Evolutionary conservation across 2,113 vertebrate species (phyloP).

Genomic region (Callipepla californica): DNA sequence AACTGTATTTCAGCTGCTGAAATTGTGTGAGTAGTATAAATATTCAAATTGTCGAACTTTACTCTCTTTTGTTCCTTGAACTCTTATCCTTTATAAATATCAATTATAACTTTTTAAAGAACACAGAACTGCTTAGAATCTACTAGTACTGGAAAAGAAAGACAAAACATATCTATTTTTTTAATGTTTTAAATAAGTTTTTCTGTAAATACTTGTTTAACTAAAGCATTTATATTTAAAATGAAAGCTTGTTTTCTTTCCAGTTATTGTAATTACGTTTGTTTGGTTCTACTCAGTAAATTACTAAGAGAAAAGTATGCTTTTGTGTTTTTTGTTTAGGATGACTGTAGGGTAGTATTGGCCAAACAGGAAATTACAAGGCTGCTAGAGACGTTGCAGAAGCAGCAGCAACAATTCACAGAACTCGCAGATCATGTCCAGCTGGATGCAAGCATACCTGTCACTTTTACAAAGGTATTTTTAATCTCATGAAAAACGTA

Average conservation of each 20-base stretch:
- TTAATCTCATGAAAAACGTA: not conserved
- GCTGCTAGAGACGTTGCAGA: slow-evolving; percentile 93
- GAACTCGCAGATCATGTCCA: slow-evolving; percentile 96
- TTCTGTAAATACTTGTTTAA: not conserved
- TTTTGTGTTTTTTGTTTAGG: slow-evolving; percentile 76
- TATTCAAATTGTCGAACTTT: not conserved
- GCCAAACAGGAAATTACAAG: slow-evolving; percentile 97
- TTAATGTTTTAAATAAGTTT: not conserved
- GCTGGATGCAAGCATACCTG: slow-evolving; percentile 95
- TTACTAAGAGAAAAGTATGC: not conserved
- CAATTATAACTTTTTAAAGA: not conserved
- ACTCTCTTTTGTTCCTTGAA: not conserved
- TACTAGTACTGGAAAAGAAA: not conserved
- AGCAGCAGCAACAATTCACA: slow-evolving; percentile 98
- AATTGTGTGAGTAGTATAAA: not conserved
- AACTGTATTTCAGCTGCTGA: not conserved
- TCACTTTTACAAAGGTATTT: slow-evolving; percentile 97
- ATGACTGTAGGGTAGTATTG: slow-evolving; percentile 96
- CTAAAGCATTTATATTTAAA: not conserved
- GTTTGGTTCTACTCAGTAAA: not conserved
- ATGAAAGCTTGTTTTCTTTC: not conserved
- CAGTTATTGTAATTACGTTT: not conserved
- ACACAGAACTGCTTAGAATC: not conserved
- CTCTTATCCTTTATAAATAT: too few relatives aligned
- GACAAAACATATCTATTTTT: not conserved